Evolutionary conservation across 2,113 vertebrate species (phyloP), one percentile per base, ranked within the genome.

Genomic region (Ramphastos sulfuratus): DNA sequence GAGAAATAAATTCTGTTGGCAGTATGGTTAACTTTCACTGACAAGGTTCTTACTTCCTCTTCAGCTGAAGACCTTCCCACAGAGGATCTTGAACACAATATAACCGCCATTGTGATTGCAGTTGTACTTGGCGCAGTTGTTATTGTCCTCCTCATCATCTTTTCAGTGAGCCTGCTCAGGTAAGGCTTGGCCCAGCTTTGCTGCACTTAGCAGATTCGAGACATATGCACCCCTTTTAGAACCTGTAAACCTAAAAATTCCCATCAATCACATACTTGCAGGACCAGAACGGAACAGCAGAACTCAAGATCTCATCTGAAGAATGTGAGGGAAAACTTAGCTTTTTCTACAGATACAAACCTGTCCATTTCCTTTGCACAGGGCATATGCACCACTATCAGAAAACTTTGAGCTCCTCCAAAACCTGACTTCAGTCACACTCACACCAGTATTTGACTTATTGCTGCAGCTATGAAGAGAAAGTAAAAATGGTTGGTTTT

Each of bases 101-200:
- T 33, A 8, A 0, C 60, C 44, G 95, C 73, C 83, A 94, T 97
- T 0, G 1, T 91, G 1, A 0, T 95, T 1, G 97, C 39, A 48
- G 87, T 96, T 25, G 73, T 90, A 27, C 78, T 69, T 37, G 88
- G 91, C 1, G n/a, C 82, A 11, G 28, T 17, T 81, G 30, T 94
- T 9, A n/a, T 96, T 5, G 6, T 78, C 35, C 37, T 95, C 30
- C 10, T 96, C 42, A 10, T 94, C 63, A n/a, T 67, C 33, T 42
- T 84, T 18, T 1, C 58, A 12, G 54, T 85, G n/a, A 95, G 4
- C 60, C 13, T 70, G n/a, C n/a, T 3, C 82, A 67, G 95, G 97
- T 97, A 95, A 91, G 96, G 54, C 33, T 55, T 85, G 33, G 56
- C n/a, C 15, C 61, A 84, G 39, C 52, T 61, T 66, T 56, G 24